Evolutionary conservation across 2,113 vertebrate species (phyloP).

Genomic region (Sarotherodon lohbergeri): DNA sequence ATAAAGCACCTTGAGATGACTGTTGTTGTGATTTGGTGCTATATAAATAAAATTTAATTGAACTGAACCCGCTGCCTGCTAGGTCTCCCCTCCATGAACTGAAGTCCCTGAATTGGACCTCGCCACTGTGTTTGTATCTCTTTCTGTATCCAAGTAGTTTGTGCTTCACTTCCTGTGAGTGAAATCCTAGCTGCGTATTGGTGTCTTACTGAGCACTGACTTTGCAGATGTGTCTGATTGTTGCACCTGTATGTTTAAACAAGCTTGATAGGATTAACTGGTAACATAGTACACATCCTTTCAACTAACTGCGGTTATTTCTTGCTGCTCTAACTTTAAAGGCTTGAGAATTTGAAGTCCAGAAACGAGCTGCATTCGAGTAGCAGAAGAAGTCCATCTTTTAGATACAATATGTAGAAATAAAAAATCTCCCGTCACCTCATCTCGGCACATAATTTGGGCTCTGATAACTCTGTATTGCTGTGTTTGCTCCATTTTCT

Average conservation of each 20-base stretch:
- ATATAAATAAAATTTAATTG: background rate
- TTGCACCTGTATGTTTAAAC: background rate
- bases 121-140: rapidly evolving
- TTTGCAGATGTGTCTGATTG: background rate
- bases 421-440: rapidly evolving
- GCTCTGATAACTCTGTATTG: background rate
- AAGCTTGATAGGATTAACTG: background rate
- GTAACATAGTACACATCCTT: background rate
- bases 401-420: background rate
- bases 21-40: background rate
- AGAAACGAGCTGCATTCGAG: background rate
- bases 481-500: background rate
- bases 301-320: background rate
- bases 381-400: background rate
- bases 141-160: background rate
- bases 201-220: background rate
- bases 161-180: background rate
- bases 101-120: background rate
- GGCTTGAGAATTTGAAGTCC: background rate
- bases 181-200: background rate
- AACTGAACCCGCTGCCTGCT: background rate
- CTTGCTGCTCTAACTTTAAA: background rate
- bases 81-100: rapidly evolving
- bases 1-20: too few relatives aligned
- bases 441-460: background rate